Conservation (phyloP, 2,888 invertebrate genomes). For the Mimas tiliae region DNA sequence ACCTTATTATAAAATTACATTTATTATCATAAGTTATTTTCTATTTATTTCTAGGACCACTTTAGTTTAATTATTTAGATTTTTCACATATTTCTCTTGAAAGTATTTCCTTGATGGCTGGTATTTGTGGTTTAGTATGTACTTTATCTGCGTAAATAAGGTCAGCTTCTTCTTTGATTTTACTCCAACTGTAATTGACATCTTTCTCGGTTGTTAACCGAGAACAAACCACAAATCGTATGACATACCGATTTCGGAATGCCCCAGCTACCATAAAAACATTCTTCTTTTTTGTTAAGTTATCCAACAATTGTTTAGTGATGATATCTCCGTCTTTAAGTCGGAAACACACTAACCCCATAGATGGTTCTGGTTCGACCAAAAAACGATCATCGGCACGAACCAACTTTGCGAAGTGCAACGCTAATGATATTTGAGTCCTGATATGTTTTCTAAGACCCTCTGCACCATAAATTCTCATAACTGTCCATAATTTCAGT, state of each 20-base stretch:
- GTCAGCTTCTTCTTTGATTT: conserved; percentile 86
- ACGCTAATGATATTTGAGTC: conserved; percentile 89
- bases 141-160: conserved; percentile 54
- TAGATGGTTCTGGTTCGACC: conserved; percentile 87
- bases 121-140: conserved; percentile 59
- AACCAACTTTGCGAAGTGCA: conserved; percentile 90
- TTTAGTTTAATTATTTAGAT: conserved; percentile 55
- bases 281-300: conserved; percentile 89
- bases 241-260: conserved; percentile 87
- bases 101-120: conserved; percentile 65
- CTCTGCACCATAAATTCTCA: conserved; percentile 92
- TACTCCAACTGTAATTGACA: conserved; percentile 89
- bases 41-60: background rate
- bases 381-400: conserved; percentile 91
- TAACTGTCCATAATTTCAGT: conserved; percentile 96
- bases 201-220: conserved; percentile 88
- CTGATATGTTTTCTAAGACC: conserved; percentile 92
- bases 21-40: background rate
- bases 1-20: background rate
- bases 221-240: conserved; percentile 94
- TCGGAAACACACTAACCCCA: conserved; percentile 96
- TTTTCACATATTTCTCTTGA: conserved; percentile 65
- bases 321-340: conserved; percentile 89
- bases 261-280: conserved; percentile 93
- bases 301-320: conserved; percentile 89